Evolutionary conservation across 1,140 invertebrate species (phyloP), one percentile per base, ranked within the genome.

Genomic region (Manduca sexta): DNA sequence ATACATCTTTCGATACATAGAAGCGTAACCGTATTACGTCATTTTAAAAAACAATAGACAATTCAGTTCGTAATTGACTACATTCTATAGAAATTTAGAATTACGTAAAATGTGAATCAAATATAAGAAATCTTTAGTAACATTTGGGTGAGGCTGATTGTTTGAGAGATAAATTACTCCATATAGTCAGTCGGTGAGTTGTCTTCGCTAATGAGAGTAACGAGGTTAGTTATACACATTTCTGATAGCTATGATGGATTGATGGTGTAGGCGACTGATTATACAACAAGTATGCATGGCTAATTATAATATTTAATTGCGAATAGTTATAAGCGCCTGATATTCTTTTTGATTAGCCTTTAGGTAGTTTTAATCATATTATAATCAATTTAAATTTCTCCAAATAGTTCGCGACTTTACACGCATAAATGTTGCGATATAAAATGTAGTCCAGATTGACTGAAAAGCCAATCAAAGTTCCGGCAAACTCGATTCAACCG

Each of bases 131-230:
- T 15, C 14, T 43, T 37, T 34, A 13, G 21, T 8, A 26, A 26
- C 21, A 26, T 26, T 26, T 26, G 21, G 21, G 21, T 8, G 0
- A 26, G 1, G 21, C 21, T 26, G 21, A 26, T 8, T 26, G 21
- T 26, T 1, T 26, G 21, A n/a, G 4, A 26, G 21, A 26, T 26
- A 26, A 26, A 26, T 26, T 26, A 26, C 4, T 8, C 21, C 1
- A 1, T 26, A 26, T 3, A 26, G 21, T 26, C 21, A n/a, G n/a
- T n/a, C 21, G 21, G 34, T 5, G 11, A 35, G 34, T 26, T 26
- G 10, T 26, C 38, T 39, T 34, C 45, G 33, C 41, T 33, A 54
- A 54, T 40, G 52, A 48, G 40, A 49, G 52, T 48, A 44, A 45
- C 34, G 18, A 45, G 47, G 34, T 45, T 44, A 3, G 12, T 15